These are phyloP conservation scores for Oncopodura yosiiana DNA, from an alignment of 1,140 invertebrate genomes.

Conservation along the genomic window DNA sequence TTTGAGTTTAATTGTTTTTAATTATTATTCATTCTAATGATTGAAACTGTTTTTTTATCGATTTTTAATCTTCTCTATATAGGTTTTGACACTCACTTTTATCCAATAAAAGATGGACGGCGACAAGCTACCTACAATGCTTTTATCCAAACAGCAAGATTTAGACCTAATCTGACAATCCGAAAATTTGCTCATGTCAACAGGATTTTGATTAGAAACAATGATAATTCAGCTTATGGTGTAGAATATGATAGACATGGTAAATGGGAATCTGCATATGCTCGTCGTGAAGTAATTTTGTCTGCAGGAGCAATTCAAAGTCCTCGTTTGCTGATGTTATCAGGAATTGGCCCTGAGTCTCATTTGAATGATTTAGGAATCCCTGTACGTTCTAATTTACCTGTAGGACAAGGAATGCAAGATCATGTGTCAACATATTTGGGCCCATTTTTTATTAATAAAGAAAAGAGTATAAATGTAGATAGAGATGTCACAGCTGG, in stretches of 20 bases:
- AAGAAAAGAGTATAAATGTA: neutral
- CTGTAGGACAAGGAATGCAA: slow-evolving; percentile 19
- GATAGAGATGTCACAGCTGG: slow-evolving; percentile 11
- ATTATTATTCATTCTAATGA: neutral
- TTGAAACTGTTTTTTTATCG: neutral
- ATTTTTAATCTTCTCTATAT: neutral
- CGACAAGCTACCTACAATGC: slow-evolving; percentile 16
- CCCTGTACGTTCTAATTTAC: slow-evolving; percentile 6
- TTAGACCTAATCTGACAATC: slow-evolving; percentile 12
- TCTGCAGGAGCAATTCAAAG: slow-evolving; percentile 35
- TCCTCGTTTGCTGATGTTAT: slow-evolving; percentile 41
- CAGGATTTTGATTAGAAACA: slow-evolving; percentile 13
- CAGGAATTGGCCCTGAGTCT: slow-evolving; percentile 26
- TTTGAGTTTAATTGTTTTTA: neutral
- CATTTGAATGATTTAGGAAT: slow-evolving; percentile 1
- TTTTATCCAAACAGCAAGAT: slow-evolving; percentile 19
- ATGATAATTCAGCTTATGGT: slow-evolving; percentile 27
- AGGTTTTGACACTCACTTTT: slow-evolving; percentile 23
- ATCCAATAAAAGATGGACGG: slow-evolving; percentile 13
- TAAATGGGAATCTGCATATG: slow-evolving; percentile 30
- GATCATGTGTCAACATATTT: slow-evolving; percentile 18
- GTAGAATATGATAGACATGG: slow-evolving; percentile 37
- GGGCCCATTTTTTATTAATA: slow-evolving; percentile 19
- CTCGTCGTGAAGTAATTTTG: slow-evolving; percentile 36
- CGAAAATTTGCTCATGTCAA: slow-evolving; percentile 28